Percentiles rank a stretch among this genome's conserved stretches.
These are phyloP conservation scores for Aporrectodea caliginosa DNA, from an alignment of 1,140 invertebrate species.

Conservation along the genomic window DNA sequence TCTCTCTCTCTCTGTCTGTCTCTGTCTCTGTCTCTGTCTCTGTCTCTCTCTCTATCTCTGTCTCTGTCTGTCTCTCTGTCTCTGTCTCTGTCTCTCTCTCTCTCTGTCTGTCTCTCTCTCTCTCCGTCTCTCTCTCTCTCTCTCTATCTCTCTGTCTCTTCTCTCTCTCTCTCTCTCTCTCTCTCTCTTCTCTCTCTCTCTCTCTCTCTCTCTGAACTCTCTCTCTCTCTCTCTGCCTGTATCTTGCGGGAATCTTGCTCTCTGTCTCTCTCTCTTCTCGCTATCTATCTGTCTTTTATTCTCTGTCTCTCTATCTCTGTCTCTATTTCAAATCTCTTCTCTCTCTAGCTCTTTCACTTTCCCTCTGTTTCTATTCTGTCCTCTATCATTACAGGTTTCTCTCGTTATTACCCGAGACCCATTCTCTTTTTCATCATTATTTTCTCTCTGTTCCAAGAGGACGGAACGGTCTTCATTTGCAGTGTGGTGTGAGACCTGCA, in stretches of 20 bases:
- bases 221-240: not conserved
- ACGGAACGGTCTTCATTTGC: too few species aligned
- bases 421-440: not conserved
- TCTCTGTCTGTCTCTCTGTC: conserved; percentile 4
- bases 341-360: not conserved
- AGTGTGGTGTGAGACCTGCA: too few species aligned
- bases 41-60: not conserved
- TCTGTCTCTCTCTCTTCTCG: not conserved
- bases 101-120: conserved; percentile 14
- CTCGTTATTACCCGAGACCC: not conserved
- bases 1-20: conserved; percentile 5
- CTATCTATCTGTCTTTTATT: conserved; percentile 8
- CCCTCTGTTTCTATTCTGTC: not conserved
- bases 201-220: not conserved
- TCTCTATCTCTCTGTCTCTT: not conserved
- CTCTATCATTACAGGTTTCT: not conserved
- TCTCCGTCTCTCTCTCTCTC: conserved; percentile 2
- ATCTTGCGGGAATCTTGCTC: not conserved
- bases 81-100: conserved; percentile 6
- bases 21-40: not conserved
- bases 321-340: conserved; percentile 1
- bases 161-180: conserved; percentile 11
- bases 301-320: not conserved
- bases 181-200: not conserved
- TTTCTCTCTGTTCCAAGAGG: not conserved